Percentiles rank a stretch among this genome's conserved stretches.
These are phyloP conservation scores for Chymomyza caudatula DNA, from an alignment of 2,888 invertebrate species.

Conservation along the genomic window DNA sequence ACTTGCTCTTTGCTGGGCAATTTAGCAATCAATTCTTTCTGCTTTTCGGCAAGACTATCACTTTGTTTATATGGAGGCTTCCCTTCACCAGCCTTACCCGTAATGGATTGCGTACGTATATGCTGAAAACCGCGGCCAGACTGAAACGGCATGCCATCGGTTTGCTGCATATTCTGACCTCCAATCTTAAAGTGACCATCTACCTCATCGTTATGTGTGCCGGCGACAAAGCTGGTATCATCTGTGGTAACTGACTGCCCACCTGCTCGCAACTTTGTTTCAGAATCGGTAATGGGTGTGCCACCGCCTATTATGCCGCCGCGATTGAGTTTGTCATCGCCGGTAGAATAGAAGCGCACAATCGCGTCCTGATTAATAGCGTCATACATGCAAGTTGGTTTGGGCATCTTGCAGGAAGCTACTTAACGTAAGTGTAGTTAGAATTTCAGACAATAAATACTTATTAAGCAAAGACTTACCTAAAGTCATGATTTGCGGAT, in stretches of 20 bases:
- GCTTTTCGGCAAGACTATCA: constrained; percentile 14
- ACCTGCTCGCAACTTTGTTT: background rate
- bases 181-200: no score
- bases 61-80: background rate
- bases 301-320: background rate
- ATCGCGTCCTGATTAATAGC: background rate
- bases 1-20: constrained; percentile 69
- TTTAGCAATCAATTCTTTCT: constrained; percentile 41
- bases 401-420: background rate
- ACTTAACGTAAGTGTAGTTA: background rate
- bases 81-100: background rate
- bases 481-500: background rate
- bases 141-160: no score
- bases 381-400: background rate
- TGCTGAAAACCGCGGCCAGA: no score
- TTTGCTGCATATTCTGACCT: no score
- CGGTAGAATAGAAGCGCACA: background rate
- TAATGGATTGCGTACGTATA: background rate
- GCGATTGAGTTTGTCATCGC: background rate
- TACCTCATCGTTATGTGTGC: no score
- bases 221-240: no score
- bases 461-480: background rate
- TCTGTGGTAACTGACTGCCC: background rate
- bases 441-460: background rate
- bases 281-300: background rate